A percentile compares a stretch with the other conserved stretches of the same genome.
phyloP scores from a whole-genome alignment of 2,113 vertebrate genomes.

The Circaetus gallicus region DNA sequence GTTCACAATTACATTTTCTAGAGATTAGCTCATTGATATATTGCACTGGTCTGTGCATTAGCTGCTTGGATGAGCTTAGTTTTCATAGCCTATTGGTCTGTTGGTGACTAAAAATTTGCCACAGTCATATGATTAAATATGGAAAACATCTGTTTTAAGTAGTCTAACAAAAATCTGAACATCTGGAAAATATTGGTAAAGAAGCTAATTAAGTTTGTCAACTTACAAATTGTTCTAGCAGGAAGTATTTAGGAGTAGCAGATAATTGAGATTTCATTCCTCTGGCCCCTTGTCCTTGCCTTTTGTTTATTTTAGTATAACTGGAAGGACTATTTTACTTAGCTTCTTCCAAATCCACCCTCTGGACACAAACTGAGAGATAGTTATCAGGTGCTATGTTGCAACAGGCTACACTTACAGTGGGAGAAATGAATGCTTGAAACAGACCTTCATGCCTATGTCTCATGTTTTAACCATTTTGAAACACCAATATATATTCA shows the following conservation, averaged over 20 bases:
- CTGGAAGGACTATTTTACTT: neutral
- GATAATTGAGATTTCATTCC: constrained; percentile 73
- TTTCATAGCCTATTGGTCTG: neutral
- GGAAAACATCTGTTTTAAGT: constrained; percentile 66
- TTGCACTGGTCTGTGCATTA: neutral
- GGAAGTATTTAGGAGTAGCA: constrained; percentile 68
- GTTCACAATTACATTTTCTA: neutral
- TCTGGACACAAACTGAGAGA: neutral
- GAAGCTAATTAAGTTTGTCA: constrained; percentile 75
- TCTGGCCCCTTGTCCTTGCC: constrained; percentile 54
- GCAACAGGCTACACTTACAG: neutral
- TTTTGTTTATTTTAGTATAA: constrained; percentile 54
- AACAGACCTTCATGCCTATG: neutral
- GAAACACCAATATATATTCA: neutral
- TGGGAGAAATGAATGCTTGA: neutral
- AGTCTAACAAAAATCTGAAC: constrained; percentile 51
- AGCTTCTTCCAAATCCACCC: neutral
- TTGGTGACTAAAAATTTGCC: neutral
- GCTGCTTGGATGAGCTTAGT: neutral
- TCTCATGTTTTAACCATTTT: neutral
- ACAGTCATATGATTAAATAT: constrained; percentile 55
- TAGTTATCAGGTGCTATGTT: neutral
- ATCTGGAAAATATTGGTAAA: constrained; percentile 78
- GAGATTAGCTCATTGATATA: neutral
- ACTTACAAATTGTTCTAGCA: constrained; percentile 74